phyloP scores from a whole-genome alignment of 1,140 invertebrate species.

The Drosophila lini region DNA sequence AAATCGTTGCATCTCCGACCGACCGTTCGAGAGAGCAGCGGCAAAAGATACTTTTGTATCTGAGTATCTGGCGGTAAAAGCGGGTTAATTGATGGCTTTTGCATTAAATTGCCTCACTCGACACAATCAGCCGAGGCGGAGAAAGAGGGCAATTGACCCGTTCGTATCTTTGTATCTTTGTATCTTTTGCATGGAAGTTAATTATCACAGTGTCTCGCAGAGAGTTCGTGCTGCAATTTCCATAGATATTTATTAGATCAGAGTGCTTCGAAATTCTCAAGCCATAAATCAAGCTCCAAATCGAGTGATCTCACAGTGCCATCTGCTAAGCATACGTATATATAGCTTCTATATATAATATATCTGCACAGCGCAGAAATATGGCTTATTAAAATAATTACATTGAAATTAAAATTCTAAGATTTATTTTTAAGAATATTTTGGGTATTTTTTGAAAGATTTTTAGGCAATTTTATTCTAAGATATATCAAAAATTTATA shows the following conservation, averaged over 20 bases:
- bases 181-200: slow-evolving; percentile 73
- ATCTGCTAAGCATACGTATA: slow-evolving; percentile 46
- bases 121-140: slow-evolving; percentile 52
- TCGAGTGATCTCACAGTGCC: slow-evolving; percentile 50
- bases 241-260: slow-evolving; percentile 72
- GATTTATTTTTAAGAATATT: neutral
- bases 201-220: slow-evolving; percentile 69
- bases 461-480: no score
- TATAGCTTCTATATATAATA: slow-evolving; percentile 5
- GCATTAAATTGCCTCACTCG: slow-evolving; percentile 79
- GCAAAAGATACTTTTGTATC: slow-evolving; percentile 44
- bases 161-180: slow-evolving; percentile 42
- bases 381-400: neutral
- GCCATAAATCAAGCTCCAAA: slow-evolving; percentile 63
- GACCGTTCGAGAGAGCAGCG: slow-evolving; percentile 30
- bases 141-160: slow-evolving; percentile 38
- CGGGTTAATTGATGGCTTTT: slow-evolving; percentile 82
- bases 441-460: neutral
- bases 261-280: slow-evolving; percentile 48
- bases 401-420: neutral
- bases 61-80: slow-evolving; percentile 61
- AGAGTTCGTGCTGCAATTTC: slow-evolving; percentile 80
- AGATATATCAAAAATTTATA: neutral
- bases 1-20: slow-evolving; percentile 66
- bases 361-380: slow-evolving; percentile 3